Evolutionary conservation across 2,888 invertebrate genomes (phyloP).

Genomic region (Macrosiphum euphorbiae): DNA sequence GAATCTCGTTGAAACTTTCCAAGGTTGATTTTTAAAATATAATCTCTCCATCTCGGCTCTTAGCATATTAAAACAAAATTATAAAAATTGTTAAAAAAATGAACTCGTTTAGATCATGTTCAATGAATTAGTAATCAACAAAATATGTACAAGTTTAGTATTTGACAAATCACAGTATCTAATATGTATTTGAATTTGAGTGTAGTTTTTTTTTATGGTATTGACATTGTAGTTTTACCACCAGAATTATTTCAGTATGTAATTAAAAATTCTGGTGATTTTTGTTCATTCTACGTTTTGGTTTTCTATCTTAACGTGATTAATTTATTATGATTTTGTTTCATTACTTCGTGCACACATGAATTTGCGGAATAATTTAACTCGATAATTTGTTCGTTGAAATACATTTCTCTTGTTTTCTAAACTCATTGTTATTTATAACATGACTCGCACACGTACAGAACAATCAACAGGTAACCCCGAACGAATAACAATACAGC

Average conservation of each 20-base stretch:
- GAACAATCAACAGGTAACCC: conserved; percentile 9
- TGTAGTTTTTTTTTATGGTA: background rate
- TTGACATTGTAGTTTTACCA: background rate
- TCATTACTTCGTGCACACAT: background rate
- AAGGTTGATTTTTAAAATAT: background rate
- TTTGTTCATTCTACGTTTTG: background rate
- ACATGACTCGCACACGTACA: background rate
- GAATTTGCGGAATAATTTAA: background rate
- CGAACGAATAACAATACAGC: conserved; percentile 8
- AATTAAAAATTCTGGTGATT: background rate
- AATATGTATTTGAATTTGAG: background rate
- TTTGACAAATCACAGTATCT: background rate
- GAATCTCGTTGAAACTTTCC: background rate
- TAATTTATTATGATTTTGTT: background rate
- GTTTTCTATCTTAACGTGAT: background rate
- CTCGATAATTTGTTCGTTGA: background rate
- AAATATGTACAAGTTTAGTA: background rate
- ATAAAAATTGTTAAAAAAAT: background rate
- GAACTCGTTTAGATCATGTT: background rate
- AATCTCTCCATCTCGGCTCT: background rate
- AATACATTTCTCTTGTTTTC: background rate
- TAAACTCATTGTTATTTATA: background rate
- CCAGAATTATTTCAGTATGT: background rate
- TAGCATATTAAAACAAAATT: background rate
- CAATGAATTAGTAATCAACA: background rate